phyloP scores from a whole-genome alignment of 2,797 vertebrate species.

The Cottoperca gobio region DNA sequence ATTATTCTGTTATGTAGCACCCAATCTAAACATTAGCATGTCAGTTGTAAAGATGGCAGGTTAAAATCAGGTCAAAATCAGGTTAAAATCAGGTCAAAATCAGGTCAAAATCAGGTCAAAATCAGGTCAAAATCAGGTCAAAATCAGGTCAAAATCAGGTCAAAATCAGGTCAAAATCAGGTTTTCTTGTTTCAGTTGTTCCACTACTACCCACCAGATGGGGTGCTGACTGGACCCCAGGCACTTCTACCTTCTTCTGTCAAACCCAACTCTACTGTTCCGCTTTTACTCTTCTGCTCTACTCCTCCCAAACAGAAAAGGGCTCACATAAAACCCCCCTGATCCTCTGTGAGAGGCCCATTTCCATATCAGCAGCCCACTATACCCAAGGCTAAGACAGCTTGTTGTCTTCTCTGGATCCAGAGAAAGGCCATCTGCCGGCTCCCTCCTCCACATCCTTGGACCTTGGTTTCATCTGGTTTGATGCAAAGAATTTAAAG shows the following conservation, averaged over 20 bases:
- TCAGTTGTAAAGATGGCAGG: background rate
- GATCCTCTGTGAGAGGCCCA: conserved; percentile 30
- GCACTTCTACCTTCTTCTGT: conserved; percentile 23
- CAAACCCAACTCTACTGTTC: conserved; percentile 10
- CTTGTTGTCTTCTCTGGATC: conserved; percentile 39
- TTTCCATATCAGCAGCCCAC: conserved; percentile 53
- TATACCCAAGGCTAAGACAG: conserved; percentile 38
- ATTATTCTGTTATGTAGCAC: background rate
- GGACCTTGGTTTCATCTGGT: conserved; percentile 62
- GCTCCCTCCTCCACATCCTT: conserved; percentile 35
- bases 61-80: conserved; percentile 14
- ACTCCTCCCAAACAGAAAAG: conserved; percentile 44
- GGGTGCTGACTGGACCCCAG: conserved; percentile 57
- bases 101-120: too few relatives aligned
- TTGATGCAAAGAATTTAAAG: conserved; percentile 50
- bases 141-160: too few relatives aligned
- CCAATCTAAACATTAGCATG: background rate
- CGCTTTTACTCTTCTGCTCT: conserved; percentile 28
- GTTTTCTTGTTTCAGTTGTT: conserved; percentile 40
- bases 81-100: too few relatives aligned
- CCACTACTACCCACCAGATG: conserved; percentile 71
- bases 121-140: too few relatives aligned
- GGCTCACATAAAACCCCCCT: conserved; percentile 21
- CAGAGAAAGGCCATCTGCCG: conserved; percentile 26
- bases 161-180: conserved; percentile 10